Percentiles rank a stretch among this genome's conserved stretches.
Evolutionary conservation across 2,113 vertebrate species (phyloP).

Genomic region (human): DNA sequence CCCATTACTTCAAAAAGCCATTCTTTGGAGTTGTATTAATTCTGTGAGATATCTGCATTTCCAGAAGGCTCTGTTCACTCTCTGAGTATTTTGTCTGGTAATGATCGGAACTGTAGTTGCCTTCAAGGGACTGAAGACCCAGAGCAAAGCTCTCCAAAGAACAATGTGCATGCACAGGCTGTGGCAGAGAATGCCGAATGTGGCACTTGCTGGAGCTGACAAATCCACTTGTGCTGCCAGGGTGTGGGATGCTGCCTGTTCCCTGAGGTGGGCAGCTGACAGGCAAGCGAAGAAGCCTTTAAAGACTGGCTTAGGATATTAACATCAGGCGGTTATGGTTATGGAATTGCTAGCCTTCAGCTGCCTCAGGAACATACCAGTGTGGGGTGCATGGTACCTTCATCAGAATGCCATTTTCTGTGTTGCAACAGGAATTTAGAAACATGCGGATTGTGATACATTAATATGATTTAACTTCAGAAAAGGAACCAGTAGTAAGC

Average conservation of each 20-base stretch:
- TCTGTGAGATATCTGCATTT: conserved; percentile 78
- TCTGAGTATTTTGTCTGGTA: conserved; percentile 78
- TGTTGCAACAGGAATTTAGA: background rate
- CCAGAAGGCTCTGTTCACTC: conserved; percentile 74
- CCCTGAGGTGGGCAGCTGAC: background rate
- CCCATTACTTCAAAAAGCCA: conserved; percentile 69
- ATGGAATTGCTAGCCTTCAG: background rate
- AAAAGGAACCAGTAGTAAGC: background rate
- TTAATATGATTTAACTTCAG: conserved; percentile 8
- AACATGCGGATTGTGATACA: background rate
- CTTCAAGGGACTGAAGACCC: conserved; percentile 73
- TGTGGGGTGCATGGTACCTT: background rate
- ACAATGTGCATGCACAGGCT: background rate
- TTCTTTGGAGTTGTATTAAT: conserved; percentile 74
- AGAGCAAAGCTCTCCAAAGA: conserved; percentile 55
- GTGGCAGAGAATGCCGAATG: background rate
- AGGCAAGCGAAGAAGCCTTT: conserved; percentile 20
- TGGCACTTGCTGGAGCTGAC: background rate
- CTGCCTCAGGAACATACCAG: conserved; percentile 4
- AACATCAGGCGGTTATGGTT: background rate
- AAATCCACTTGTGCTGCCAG: background rate
- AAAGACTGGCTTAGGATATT: background rate
- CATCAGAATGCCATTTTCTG: background rate
- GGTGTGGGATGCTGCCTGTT: background rate
- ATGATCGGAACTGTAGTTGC: conserved; percentile 70